These are phyloP conservation scores for Galaxea fascicularis DNA, from an alignment of 92 coral and sea anemone species.

Conservation along the genomic window DNA sequence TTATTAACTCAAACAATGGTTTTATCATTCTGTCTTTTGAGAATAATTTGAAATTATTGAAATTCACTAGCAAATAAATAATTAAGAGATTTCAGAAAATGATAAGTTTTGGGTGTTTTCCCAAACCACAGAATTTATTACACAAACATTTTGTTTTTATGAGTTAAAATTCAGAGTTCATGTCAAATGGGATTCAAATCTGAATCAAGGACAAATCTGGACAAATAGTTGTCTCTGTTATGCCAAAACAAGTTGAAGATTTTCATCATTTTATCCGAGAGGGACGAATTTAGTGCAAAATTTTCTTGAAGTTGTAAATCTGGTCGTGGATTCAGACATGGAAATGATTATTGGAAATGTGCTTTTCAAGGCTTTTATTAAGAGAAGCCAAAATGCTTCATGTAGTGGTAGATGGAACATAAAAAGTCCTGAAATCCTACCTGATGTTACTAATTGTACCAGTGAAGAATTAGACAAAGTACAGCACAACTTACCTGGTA, in stretches of 20 bases:
- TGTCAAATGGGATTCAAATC: not conserved
- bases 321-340: not conserved
- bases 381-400: conserved; percentile 7
- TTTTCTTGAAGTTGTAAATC: not conserved
- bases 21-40: not conserved
- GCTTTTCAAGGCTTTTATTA: conserved; percentile 37
- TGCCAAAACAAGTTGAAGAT: not conserved
- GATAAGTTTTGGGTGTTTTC: not conserved
- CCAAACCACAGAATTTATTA: conserved; percentile 5
- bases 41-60: not conserved
- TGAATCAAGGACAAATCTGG: not conserved
- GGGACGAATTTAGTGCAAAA: not conserved
- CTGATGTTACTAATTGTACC: not conserved
- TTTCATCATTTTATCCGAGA: not conserved
- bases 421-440: not conserved
- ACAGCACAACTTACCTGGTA: conserved; percentile 44
- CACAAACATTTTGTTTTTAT: not conserved
- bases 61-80: not conserved
- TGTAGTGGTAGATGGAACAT: not conserved
- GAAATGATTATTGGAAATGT: conserved; percentile 40
- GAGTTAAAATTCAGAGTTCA: not conserved
- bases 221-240: not conserved
- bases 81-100: not conserved
- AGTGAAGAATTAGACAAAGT: conserved; percentile 7
- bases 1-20: not conserved